Base-by-base conservation (phyloP, 2,113 vertebrate species). In the Entelurus aequoreus region DNA sequence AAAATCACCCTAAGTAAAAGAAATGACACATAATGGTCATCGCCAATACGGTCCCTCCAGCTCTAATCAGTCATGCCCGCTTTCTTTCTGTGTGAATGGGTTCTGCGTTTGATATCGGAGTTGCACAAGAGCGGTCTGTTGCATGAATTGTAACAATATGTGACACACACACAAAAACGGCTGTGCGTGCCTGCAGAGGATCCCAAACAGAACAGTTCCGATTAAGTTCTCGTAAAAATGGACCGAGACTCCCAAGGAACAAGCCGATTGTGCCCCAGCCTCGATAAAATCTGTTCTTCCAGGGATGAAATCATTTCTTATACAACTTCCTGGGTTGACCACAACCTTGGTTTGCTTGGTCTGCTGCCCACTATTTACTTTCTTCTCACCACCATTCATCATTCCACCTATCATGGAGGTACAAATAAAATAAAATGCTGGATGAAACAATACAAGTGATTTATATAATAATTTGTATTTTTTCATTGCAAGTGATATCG, bases 61-160 rank as follows among this genome's bases (percentile, higher is more conserved):
- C 48, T 75, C 48, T 46, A 79, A 82, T 79, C 80, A 78, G 72
- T 65, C 72, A 56, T 36, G 74, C 54, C 48, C 44, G 65, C 62
- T 76, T 78, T 68, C 51, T 64, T 52, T 46, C 42, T 14, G 46
- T 68, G 63, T 64, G 56, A 50, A 48, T 63, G 60, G 47, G 13
- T 19, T 57, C 14, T 58, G 35, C 0, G 0, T 46, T 35, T 74
- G 60, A 46, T 46, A 46, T 46, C 10, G 1, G 42, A 3, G 6
- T 42, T 42, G 40, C 8, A 42, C 40, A 42, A 42, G 40, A 42
- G 53, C 1, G 49, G 28, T 77, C 72, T 84, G 60, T 78, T 73
- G 66, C 58, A 16, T 48, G 60, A 35, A 69, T 62, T 66, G 47
- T 56, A 72, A 67, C 52, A 49, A 61, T 62, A 68, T 69, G 71